Conservation (phyloP, 2,797 vertebrate genomes). For the Cercopithecus hamlyni region DNA sequence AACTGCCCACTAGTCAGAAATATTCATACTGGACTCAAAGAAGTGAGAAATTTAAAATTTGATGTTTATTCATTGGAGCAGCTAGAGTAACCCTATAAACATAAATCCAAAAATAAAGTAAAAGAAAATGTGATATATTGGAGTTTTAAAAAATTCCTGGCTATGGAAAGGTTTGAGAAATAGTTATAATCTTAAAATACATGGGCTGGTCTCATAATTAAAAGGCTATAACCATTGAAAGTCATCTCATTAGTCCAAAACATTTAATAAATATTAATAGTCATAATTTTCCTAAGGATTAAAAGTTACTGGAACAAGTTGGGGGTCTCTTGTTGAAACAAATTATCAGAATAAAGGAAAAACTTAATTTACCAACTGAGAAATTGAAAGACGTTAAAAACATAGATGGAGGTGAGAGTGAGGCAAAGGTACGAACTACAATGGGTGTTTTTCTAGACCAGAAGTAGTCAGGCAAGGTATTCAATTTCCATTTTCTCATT, state of each 20-base stretch:
- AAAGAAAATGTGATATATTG: background rate
- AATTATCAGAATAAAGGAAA: constrained; percentile 5
- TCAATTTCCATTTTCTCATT: background rate
- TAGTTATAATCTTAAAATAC: background rate
- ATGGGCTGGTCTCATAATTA: background rate
- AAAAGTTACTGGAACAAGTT: background rate
- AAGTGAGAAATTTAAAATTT: background rate
- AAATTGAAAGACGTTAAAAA: background rate
- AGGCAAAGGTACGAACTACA: background rate
- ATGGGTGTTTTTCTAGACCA: background rate
- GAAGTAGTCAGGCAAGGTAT: background rate
- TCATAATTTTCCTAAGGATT: background rate
- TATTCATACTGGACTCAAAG: background rate
- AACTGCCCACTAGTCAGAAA: background rate
- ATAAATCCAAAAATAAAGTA: background rate
- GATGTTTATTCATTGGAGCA: background rate
- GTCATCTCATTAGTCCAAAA: background rate
- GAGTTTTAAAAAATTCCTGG: background rate
- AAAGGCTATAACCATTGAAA: background rate
- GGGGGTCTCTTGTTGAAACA: background rate
- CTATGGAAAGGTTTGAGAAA: background rate
- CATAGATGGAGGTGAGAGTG: background rate
- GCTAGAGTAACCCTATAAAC: background rate
- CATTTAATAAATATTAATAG: background rate
- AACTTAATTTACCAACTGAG: background rate